A percentile compares a stretch with the other conserved stretches of the same genome.
Evolutionary conservation across 2,797 vertebrate genomes (phyloP).

Genomic region (Pseudochromis fuscus): DNA sequence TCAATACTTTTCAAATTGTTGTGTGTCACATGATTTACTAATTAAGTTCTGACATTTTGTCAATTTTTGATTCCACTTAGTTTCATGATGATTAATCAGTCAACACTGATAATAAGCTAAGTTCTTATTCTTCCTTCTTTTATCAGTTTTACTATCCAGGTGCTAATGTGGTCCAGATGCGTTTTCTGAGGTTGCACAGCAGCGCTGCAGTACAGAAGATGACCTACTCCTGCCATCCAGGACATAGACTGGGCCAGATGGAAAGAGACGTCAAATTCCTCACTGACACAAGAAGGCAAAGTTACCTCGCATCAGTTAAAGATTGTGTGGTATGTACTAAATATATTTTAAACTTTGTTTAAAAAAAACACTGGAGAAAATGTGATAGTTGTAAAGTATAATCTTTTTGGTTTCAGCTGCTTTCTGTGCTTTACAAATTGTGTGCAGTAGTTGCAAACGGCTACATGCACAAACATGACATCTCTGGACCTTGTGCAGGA

Average conservation of each 20-base stretch:
- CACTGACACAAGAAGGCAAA: conserved; percentile 84
- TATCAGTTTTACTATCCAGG: conserved; percentile 85
- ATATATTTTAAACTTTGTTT: not conserved
- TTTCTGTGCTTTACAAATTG: no score
- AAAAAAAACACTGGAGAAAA: not conserved
- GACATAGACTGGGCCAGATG: conserved; percentile 66
- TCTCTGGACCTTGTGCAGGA: no score
- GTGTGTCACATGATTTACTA: no score
- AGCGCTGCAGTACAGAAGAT: conserved; percentile 83
- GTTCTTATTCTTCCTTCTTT: not conserved
- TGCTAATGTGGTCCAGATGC: conserved; percentile 88
- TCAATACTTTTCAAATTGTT: not conserved
- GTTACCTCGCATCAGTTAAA: conserved; percentile 84
- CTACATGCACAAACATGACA: no score
- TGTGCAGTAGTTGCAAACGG: no score
- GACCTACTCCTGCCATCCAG: conserved; percentile 87
- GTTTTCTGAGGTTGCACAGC: conserved; percentile 91
- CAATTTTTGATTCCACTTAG: no score
- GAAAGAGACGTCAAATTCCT: conserved; percentile 87
- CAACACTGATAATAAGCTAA: no score
- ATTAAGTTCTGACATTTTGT: no score
- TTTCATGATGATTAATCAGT: no score
- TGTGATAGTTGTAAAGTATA: no score
- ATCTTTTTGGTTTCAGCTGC: no score
- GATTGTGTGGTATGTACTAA: conserved; percentile 87